Evolutionary conservation across 2,888 invertebrate genomes (phyloP).

Genomic region (Diplazon laetatorius): DNA sequence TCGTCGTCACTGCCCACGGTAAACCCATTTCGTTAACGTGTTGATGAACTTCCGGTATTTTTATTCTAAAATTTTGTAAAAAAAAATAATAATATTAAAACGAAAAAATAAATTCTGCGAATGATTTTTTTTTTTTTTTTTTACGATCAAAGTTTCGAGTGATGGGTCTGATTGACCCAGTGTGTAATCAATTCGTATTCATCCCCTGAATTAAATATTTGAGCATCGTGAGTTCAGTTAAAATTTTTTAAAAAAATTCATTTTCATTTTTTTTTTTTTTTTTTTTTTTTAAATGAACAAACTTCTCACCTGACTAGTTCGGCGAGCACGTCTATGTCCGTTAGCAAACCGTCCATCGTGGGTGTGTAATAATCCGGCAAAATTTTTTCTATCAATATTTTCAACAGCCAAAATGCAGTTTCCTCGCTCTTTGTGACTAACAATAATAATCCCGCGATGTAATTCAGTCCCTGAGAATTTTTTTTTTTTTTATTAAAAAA

Average conservation of each 20-base stretch:
- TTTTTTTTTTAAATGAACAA: not conserved
- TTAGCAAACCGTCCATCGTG: constrained; percentile 94
- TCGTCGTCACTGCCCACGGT: constrained; percentile 95
- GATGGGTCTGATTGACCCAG: no score
- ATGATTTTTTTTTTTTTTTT: no score
- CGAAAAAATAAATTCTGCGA: no score
- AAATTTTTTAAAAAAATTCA: no score
- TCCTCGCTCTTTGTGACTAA: constrained; percentile 95
- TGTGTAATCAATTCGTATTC: no score
- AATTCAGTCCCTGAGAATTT: constrained; percentile 94
- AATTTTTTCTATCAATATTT: constrained; percentile 93
- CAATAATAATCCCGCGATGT: constrained; percentile 93
- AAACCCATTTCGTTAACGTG: constrained; percentile 92
- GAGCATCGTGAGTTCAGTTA: no score
- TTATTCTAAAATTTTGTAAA: constrained; percentile 85
- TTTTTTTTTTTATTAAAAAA: no score
- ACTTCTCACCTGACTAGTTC: constrained; percentile 88
- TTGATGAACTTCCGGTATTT: constrained; percentile 91
- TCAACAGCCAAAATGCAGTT: constrained; percentile 95
- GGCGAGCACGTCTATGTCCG: constrained; percentile 94
- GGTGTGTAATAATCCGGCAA: constrained; percentile 94
- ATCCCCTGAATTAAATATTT: no score
- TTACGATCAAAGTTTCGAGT: no score
- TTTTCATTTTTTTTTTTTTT: no score
- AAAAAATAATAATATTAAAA: no score